A percentile compares a stretch with the other conserved stretches of the same genome.
These are phyloP conservation scores for Patella vulgata DNA, from an alignment of 1,140 invertebrate species.

Conservation along the genomic window DNA sequence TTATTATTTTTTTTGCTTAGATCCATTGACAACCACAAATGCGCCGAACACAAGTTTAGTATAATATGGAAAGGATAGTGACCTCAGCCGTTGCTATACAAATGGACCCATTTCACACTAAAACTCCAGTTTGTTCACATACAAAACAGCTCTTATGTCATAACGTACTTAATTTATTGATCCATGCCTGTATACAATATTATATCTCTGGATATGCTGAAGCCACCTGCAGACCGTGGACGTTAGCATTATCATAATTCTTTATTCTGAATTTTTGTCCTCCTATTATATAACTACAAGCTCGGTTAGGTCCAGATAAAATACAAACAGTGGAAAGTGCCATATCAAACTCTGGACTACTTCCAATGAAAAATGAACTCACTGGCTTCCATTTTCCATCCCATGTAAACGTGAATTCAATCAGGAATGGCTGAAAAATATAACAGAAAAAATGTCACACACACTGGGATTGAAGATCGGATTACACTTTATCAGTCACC, in stretches of 20 bases:
- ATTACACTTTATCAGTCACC: background rate
- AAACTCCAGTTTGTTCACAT: no score
- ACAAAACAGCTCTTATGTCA: no score
- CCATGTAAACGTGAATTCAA: slow-evolving; percentile 76
- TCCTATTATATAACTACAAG: background rate
- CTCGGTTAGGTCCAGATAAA: no score
- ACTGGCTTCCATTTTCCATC: slow-evolving; percentile 80
- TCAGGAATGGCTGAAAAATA: slow-evolving; percentile 30
- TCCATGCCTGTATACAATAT: no score
- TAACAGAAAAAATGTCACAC: background rate
- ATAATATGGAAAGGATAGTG: no score
- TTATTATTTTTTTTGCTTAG: no score
- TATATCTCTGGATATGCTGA: slow-evolving; percentile 5
- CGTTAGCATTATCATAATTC: slow-evolving; percentile 1
- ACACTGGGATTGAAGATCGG: background rate
- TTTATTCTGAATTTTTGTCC: slow-evolving; percentile 5
- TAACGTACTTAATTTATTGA: no score
- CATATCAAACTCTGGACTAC: slow-evolving; percentile 89
- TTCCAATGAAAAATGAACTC: slow-evolving; percentile 84
- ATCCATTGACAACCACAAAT: no score
- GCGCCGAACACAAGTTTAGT: no score
- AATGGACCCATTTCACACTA: no score
- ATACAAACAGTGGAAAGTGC: slow-evolving; percentile 80
- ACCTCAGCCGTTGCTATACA: no score
- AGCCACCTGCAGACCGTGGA: slow-evolving; percentile 10